phyloP scores from a whole-genome alignment of 2,888 invertebrate genomes.

The Scaptomyza reducta region DNA sequence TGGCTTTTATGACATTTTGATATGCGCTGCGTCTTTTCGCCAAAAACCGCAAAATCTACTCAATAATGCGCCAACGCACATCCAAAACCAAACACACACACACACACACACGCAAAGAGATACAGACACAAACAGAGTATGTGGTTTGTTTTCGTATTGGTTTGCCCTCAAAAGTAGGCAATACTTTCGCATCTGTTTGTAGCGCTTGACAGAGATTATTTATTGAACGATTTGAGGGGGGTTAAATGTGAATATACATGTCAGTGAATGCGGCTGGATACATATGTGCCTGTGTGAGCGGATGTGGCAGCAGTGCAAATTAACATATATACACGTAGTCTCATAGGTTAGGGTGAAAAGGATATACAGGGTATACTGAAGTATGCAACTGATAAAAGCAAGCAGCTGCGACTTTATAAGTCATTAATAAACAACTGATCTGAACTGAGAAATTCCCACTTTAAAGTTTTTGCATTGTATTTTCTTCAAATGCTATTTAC shows the following conservation, averaged over 20 bases:
- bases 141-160: slow-evolving; percentile 6
- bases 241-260: slow-evolving; percentile 49
- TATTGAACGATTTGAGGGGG: slow-evolving; percentile 60
- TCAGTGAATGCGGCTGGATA: slow-evolving; percentile 18
- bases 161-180: slow-evolving; percentile 59
- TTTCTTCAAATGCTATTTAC: neutral
- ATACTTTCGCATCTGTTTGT: slow-evolving; percentile 53
- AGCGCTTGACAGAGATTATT: slow-evolving; percentile 61
- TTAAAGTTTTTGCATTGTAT: no score
- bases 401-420: neutral
- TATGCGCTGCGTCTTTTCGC: slow-evolving; percentile 50
- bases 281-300: slow-evolving; percentile 4
- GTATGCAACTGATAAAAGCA: neutral
- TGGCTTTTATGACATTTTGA: slow-evolving; percentile 26
- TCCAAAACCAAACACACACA: slow-evolving; percentile 17
- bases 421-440: no score
- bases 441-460: no score
- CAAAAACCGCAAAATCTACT: slow-evolving; percentile 75
- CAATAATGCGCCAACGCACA: slow-evolving; percentile 70
- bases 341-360: neutral
- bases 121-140: slow-evolving; percentile 21
- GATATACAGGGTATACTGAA: neutral
- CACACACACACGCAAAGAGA: slow-evolving; percentile 2
- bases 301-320: slow-evolving; percentile 29
- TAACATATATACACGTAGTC: slow-evolving; percentile 36